A percentile compares a stretch with the other conserved stretches of the same genome.
Evolutionary conservation across 2,797 vertebrate genomes (phyloP).

Genomic region (Hyperoplus lanceolatus): DNA sequence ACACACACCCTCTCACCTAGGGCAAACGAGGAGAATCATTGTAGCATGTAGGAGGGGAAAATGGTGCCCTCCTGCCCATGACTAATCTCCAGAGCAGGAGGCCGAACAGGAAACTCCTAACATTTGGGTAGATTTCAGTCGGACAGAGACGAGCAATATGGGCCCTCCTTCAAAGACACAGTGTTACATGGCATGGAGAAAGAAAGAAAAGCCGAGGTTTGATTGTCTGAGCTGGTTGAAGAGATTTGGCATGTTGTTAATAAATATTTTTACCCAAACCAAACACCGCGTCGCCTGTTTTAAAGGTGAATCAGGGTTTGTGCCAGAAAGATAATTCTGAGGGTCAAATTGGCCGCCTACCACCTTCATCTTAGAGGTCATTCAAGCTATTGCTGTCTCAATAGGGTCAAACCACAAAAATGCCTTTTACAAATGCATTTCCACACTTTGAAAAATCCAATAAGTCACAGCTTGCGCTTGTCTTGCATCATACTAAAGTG

Average conservation of each 20-base stretch:
- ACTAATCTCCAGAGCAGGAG: conserved; percentile 54
- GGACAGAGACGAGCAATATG: conserved; percentile 21
- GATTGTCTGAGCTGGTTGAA: not conserved
- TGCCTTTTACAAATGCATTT: not conserved
- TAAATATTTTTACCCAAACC: not conserved
- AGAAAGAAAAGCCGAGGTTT: not conserved
- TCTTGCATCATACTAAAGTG: not conserved
- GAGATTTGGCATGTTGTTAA: not conserved
- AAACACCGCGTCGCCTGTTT: not conserved
- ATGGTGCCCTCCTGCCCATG: conserved; percentile 30
- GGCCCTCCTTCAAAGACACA: conserved; percentile 8
- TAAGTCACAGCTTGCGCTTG: not conserved
- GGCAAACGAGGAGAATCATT: conserved; percentile 29
- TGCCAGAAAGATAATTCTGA: not conserved
- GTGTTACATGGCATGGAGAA: not conserved
- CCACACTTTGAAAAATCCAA: not conserved
- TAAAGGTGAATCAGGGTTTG: not conserved
- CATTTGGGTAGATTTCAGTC: conserved; percentile 21
- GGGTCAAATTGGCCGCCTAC: not conserved
- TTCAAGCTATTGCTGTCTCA: not conserved
- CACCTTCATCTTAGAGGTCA: not conserved
- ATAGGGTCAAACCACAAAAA: not conserved
- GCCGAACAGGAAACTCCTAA: conserved; percentile 27
- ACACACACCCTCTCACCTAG: conserved; percentile 28
- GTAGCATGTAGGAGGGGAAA: conserved; percentile 27